Percentiles rank a stretch among this genome's conserved stretches.
Conservation (phyloP, 1,140 invertebrate genomes). For the Platyscapa corneri region DNA sequence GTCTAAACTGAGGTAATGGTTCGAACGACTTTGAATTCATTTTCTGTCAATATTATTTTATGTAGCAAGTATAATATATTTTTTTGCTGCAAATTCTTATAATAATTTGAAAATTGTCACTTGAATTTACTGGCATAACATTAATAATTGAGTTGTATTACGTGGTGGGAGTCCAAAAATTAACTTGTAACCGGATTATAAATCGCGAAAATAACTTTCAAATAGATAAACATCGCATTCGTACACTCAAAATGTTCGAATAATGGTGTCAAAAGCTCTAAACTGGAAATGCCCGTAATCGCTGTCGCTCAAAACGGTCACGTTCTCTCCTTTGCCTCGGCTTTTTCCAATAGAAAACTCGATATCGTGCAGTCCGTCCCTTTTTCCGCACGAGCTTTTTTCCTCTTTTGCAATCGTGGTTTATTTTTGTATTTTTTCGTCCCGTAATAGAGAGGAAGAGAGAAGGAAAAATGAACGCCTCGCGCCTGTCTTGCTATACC, state of each 20-base stretch:
- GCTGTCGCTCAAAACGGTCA: slow-evolving; percentile 34
- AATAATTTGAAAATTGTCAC: no score
- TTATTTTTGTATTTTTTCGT: background rate
- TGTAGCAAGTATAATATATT: no score
- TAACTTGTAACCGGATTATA: no score
- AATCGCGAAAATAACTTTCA: no score
- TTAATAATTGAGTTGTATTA: no score
- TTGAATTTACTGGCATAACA: no score
- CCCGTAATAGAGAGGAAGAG: background rate
- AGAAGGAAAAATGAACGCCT: background rate
- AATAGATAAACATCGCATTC: no score
- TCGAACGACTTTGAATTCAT: no score
- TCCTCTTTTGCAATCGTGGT: background rate
- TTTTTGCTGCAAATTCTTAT: no score
- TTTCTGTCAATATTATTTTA: no score
- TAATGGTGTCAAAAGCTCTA: background rate
- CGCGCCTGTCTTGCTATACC: slow-evolving; percentile 44
- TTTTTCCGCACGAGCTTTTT: background rate
- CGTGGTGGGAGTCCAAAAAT: no score
- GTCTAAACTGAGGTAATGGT: no score
- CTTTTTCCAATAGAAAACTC: slow-evolving; percentile 22
- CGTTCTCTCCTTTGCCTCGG: slow-evolving; percentile 3
- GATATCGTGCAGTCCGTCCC: background rate
- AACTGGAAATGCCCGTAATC: slow-evolving; percentile 26
- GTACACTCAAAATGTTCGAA: background rate